Base-by-base conservation (phyloP, 1,140 invertebrate genomes). In the Bicyclus anynana region DNA sequence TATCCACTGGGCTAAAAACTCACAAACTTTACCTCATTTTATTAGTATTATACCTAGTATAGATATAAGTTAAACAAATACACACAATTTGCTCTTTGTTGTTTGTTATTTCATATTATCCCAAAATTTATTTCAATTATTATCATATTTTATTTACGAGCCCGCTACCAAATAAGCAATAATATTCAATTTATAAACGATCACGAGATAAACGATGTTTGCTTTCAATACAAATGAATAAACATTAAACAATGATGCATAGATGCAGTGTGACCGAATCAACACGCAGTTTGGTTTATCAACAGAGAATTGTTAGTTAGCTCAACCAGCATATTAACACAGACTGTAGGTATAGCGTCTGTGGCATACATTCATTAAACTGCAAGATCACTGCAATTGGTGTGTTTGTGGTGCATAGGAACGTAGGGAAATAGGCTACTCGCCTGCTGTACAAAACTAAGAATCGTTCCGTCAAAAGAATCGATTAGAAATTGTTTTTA, bases 141-240 rank as follows among this genome's bases (percentile, higher is more conserved):
- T 16, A 40, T 16, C 16, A 40, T 40, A 23, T 23, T 23, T 16
- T 40, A 16, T 14, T 3, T 16, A 40, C 16, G 37, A n/a, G 37
- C 5, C 17, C 16, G 37, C 37, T 7, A 6, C 14, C 13, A 14
- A 40, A 40, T 40, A 40, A 16, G 16, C 37, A 40, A 40, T 40
- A 40, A 40, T 16, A 40, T 40, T 40, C 37, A 40, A 14, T 40
- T 40, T 10, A 40, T 40, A 40, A 40, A 40, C 37, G 37, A 16
- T 40, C 37, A 9, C 5, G 4, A 4, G 37, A 40, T 40, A 40
- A 40, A 40, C 37, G 37, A 14, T 40, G 14, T 40, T 40, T 40
- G 37, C 37, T 40, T 40, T 40, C 37, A 40, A 40, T 17, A 14
- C 14, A 17, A 40, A 7, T 14, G 13, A 40, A 40, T 40, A 16